A percentile compares a stretch with the other conserved stretches of the same genome.
Evolutionary conservation across 2,888 invertebrate genomes (phyloP).

Genomic region (Cryptosula pallasiana): DNA sequence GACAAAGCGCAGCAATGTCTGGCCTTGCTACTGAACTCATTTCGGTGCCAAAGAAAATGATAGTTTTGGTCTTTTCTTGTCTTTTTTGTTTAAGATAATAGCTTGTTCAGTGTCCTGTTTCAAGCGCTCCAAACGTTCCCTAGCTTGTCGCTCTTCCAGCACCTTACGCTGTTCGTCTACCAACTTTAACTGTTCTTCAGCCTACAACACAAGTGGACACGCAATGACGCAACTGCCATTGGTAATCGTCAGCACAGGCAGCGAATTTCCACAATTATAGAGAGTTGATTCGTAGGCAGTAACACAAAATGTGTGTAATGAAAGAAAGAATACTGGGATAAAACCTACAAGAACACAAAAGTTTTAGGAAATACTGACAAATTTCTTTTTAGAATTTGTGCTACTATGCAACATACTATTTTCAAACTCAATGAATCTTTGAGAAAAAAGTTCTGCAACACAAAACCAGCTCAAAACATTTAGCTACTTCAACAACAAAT

Average conservation of each 20-base stretch:
- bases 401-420: background rate
- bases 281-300: too few species aligned
- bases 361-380: background rate
- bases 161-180: constrained; percentile 88
- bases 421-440: background rate
- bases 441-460: too few species aligned
- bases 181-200: constrained; percentile 91
- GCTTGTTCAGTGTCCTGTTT: constrained; percentile 90
- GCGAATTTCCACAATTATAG: too few species aligned
- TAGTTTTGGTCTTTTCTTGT: constrained; percentile 77
- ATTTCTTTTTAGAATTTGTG: too few species aligned
- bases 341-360: background rate
- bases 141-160: constrained; percentile 86
- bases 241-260: too few species aligned
- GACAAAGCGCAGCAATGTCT: too few species aligned
- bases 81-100: constrained; percentile 90
- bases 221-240: too few species aligned
- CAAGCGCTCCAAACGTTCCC: constrained; percentile 88
- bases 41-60: constrained; percentile 61
- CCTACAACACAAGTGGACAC: constrained; percentile 59
- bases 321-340: background rate
- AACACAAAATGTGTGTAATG: too few species aligned
- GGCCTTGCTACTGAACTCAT: too few species aligned
- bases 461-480: too few species aligned
- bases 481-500: too few species aligned